phyloP scores from a whole-genome alignment of 2,888 invertebrate genomes.

The Coelinius sp. region DNA sequence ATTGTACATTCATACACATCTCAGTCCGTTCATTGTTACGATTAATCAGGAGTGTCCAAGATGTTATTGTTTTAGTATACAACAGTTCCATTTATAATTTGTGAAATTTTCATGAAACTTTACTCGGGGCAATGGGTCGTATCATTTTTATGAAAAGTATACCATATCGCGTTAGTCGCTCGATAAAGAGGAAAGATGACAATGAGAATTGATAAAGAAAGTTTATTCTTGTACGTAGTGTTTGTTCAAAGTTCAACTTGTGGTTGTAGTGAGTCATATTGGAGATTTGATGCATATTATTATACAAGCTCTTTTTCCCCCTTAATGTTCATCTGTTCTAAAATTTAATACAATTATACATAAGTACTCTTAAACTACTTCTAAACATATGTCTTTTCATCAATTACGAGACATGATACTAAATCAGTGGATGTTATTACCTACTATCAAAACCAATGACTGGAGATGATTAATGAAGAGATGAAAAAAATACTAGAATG shows the following conservation, averaged over 20 bases:
- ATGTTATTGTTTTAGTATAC: not conserved
- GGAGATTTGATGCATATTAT: not conserved
- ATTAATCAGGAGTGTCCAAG: not conserved
- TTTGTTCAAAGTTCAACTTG: conserved; percentile 18
- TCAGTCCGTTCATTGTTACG: not conserved
- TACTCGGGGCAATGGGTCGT: not conserved
- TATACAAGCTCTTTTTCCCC: not conserved
- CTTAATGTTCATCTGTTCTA: not conserved
- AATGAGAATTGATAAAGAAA: conserved; percentile 9
- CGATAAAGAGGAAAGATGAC: conserved; percentile 15
- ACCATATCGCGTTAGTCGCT: conserved; percentile 12
- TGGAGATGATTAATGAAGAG: not conserved
- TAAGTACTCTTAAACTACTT: no score
- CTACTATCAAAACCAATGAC: not conserved
- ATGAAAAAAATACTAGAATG: not conserved
- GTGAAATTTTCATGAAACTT: not conserved
- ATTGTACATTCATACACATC: not conserved
- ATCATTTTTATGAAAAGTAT: not conserved
- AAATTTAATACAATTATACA: not conserved
- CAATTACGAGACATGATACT: not conserved
- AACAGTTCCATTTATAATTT: not conserved
- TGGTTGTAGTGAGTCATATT: not conserved
- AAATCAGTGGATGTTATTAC: not conserved
- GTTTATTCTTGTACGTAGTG: conserved; percentile 11
- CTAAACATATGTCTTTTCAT: not conserved